Percentiles rank a stretch among this genome's conserved stretches.
These are phyloP conservation scores for Leptopilina syphax DNA, from an alignment of 2,888 invertebrate genomes.

Conservation along the genomic window DNA sequence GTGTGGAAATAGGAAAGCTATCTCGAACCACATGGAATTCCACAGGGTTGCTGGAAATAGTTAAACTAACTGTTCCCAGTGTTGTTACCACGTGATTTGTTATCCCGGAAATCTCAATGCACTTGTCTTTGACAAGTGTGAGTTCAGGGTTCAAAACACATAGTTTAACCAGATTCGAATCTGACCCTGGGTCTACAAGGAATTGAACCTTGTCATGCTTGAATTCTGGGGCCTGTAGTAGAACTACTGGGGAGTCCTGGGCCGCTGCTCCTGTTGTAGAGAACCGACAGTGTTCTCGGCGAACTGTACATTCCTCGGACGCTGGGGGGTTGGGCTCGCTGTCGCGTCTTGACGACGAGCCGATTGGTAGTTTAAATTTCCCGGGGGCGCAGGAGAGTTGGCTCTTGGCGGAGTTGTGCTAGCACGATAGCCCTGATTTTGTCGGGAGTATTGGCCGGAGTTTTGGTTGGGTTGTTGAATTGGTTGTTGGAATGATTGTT, in stretches of 20 bases:
- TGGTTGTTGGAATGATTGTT: too few species aligned
- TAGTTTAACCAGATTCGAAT: not conserved
- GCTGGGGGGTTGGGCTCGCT: not conserved
- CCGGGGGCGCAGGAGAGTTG: too few species aligned
- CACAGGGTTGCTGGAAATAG: not conserved
- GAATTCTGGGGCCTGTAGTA: not conserved
- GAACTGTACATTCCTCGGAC: not conserved
- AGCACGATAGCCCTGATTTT: not conserved
- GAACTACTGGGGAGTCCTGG: too few species aligned
- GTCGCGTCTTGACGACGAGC: not conserved
- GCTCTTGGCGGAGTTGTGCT: too few species aligned
- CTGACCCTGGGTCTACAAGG: not conserved
- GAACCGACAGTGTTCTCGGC: too few species aligned
- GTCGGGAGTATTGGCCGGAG: not conserved
- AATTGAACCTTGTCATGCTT: not conserved
- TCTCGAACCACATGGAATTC: not conserved
- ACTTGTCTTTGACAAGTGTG: not conserved
- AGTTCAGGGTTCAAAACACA: not conserved
- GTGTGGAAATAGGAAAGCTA: not conserved
- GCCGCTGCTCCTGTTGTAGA: too few species aligned
- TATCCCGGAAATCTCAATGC: not conserved
- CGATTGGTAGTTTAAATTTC: not conserved
- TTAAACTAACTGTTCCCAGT: not conserved
- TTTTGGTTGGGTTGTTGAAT: too few species aligned
- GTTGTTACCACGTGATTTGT: not conserved